Conservation (phyloP, 2,113 vertebrate species). For the Nothoprocta pentlandii region DNA sequence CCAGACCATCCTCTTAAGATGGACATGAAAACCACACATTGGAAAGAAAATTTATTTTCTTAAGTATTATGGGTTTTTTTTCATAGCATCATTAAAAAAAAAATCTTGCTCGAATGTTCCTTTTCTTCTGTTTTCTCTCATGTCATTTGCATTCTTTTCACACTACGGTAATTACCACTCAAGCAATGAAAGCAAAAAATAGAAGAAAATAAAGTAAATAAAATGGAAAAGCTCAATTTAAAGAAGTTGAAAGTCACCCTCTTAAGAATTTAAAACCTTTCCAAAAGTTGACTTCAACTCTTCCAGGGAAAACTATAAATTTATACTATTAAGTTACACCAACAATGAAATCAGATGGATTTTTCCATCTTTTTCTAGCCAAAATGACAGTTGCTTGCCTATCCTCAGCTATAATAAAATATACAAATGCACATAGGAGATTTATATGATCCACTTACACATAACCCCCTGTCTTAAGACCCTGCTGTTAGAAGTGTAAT, state of each 20-base stretch:
- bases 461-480: not conserved
- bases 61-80: not conserved
- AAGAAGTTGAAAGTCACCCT: not conserved
- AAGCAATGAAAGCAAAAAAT: not conserved
- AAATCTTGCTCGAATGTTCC: not conserved
- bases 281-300: not conserved
- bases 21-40: not conserved
- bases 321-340: not conserved
- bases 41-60: not conserved
- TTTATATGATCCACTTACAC: not conserved
- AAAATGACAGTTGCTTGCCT: not conserved
- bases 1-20: not conserved
- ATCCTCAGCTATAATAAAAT: not conserved
- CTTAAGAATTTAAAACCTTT: not conserved
- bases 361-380: not conserved
- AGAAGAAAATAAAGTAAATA: not conserved
- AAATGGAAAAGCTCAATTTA: not conserved
- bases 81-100: not conserved
- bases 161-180: not conserved
- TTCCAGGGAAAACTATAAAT: not conserved
- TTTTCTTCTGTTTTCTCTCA: not conserved
- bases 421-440: rapidly evolving
- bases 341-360: not conserved
- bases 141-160: not conserved
- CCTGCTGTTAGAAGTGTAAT: rapidly evolving